A percentile compares a stretch with the other conserved stretches of the same genome.
Conservation (phyloP, 2,113 vertebrate species). For the Hiodon tergisus region DNA sequence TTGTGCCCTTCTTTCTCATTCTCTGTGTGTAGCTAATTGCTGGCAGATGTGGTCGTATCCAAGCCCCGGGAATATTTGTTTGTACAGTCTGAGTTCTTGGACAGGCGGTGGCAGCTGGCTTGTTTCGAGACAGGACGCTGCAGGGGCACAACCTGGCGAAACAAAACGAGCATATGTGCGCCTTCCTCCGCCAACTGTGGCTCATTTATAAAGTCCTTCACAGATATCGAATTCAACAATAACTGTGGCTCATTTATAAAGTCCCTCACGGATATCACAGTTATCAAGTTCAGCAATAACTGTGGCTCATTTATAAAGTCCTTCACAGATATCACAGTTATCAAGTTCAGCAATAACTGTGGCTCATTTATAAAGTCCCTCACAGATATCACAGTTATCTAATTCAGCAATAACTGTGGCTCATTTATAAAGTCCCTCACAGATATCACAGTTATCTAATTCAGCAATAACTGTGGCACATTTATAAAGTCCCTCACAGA, state of each 20-base stretch:
- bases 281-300: not conserved
- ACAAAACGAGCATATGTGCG: conserved; percentile 72
- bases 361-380: too few relatives aligned
- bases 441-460: too few relatives aligned
- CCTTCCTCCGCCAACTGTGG: conserved; percentile 44
- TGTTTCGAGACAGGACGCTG: conserved; percentile 72
- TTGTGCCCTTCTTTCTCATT: not conserved
- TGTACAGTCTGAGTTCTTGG: conserved; percentile 85
- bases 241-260: too few relatives aligned
- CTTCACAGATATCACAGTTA: too few relatives aligned
- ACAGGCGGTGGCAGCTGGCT: conserved; percentile 78
- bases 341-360: too few relatives aligned
- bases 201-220: not conserved
- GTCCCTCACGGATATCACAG: too few relatives aligned
- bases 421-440: too few relatives aligned
- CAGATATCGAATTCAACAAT: too few relatives aligned
- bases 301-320: not conserved
- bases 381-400: too few relatives aligned
- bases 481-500: too few relatives aligned
- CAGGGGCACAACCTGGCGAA: conserved; percentile 82
- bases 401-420: too few relatives aligned
- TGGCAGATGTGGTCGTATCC: conserved; percentile 77
- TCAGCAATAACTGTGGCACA: too few relatives aligned
- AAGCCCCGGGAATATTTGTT: conserved; percentile 78
- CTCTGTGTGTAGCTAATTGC: conserved; percentile 64